Conservation (phyloP, 2,113 vertebrate genomes). For the Zosterops lateralis region DNA sequence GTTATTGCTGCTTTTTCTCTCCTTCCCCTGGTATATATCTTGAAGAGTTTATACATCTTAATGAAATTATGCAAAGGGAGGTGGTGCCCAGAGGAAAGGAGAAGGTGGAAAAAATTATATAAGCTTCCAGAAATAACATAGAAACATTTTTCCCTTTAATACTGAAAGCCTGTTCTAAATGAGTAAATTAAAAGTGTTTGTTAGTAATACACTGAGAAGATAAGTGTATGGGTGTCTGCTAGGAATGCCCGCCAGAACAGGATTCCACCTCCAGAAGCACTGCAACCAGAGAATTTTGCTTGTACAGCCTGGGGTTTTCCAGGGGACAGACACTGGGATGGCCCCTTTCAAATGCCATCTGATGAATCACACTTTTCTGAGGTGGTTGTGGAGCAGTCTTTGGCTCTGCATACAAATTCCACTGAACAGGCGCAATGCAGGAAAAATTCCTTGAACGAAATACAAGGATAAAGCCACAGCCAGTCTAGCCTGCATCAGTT, state of each 20-base stretch:
- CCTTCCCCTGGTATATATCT: not conserved
- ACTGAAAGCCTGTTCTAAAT: not conserved
- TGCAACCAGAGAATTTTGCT: not conserved
- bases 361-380: not conserved
- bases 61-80: conserved; percentile 18
- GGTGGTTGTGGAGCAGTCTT: not conserved
- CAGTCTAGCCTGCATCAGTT: rapidly evolving
- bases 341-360: not conserved
- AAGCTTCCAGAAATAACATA: conserved; percentile 54
- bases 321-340: not conserved
- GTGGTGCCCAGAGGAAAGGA: conserved; percentile 33
- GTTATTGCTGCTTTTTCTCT: not conserved
- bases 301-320: not conserved
- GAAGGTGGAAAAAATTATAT: not conserved
- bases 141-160: not conserved
- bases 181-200: not conserved
- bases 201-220: not conserved
- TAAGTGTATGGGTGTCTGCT: not conserved
- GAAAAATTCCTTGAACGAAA: not conserved
- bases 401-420: not conserved
- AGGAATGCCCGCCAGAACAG: not conserved
- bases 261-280: not conserved
- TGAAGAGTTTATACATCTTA: conserved; percentile 46
- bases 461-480: not conserved
- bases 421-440: not conserved